Base-by-base conservation (phyloP, 2,797 vertebrate species). In the Gadopsis bispinosus region DNA sequence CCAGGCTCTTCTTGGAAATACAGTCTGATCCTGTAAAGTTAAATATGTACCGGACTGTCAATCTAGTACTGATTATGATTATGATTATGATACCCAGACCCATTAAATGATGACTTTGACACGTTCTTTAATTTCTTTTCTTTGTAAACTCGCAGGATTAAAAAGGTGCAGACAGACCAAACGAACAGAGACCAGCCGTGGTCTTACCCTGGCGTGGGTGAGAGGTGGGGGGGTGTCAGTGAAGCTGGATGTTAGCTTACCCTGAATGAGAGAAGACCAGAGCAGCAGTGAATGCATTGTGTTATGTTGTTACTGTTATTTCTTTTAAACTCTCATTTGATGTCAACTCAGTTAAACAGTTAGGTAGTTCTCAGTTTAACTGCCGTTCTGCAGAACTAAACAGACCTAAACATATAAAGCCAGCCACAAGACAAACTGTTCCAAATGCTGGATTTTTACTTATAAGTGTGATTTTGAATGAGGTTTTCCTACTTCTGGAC, bases 231-330 rank as follows among this genome's bases (percentile, higher is more conserved):
- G 81, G 75, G 88, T 91, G 90, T 88, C 93, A 93, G 88, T 92
- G 92, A 93, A 91, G 93, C 71, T 90, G 91, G 89, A 84, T 84
- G 86, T 91, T 92, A 92, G 85, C 66, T 93, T 91, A 93, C 81
- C 92, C 93, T 94, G 89, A 88, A 77, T 91, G 86, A 93, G 88
- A 94, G 83, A 94, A 92, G 87, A 94, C 90, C 93, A 94, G 76
- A 94, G 89, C 87, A 92, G 91, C 84, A 87, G 78, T 90, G 85
- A 93, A 92, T 89, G 87, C 86, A 31, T 53, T 76, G 71, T 39
- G 75, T 84, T 73, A 72, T 20, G 68, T 54, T 77, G 65, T 75
- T 77, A 73, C 22, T 76, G 76, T 9, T 67, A 35, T 48, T 39
- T 54, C 41, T 39, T 5, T 60, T 10, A 7, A 70, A 66, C 26